Evolutionary conservation across 2,888 invertebrate species (phyloP), one percentile per base, ranked within the genome.

Genomic region (Lacanobia oleracea): DNA sequence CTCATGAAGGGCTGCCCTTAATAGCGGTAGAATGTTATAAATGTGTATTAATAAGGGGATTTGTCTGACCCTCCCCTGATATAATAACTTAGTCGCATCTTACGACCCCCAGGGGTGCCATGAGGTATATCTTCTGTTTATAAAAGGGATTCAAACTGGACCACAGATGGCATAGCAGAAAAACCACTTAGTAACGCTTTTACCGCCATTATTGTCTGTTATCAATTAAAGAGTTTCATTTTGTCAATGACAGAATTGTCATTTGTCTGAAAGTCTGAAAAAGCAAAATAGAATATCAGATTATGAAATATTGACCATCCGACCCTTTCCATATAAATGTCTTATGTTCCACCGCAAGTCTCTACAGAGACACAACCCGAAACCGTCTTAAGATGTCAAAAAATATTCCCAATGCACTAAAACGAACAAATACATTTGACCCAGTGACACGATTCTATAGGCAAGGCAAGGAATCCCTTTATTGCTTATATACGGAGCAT

Each of bases 381-480:
- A 63, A 57, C 45, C 40, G 33, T 63, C 68, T 9, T n/a, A 64
- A 57, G 43, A 60, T 43, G 54, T 75, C 82, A 71, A 70, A 79
- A 71, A 81, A 73, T 77, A 77, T 79, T 79, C 62, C 63, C 75
- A 72, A 74, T 79, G 76, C 82, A 82, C 79, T 72, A 76, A 65
- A 74, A 62, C 64, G 74, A 86, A 79, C 82, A 86, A 86, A 86
- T 82, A 88, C 82, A 83, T 86, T 87, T 90, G 91, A 89, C 92
- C 92, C 75, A 91, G 81, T 91, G 86, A 89, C 91, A 90, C 86
- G 70, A 76, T 86, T 67, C 68, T 80, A 82, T 78, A 75, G 85
- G 80, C 76, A 77, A 72, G 57, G 62, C 69, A 81, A 87, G 86
- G 89, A 89, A 90, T 90, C 88, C 87, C 86, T 87, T 88, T 90